These are phyloP conservation scores for Takifugu rubripes DNA, from an alignment of 2,797 vertebrate species.

Conservation along the genomic window DNA sequence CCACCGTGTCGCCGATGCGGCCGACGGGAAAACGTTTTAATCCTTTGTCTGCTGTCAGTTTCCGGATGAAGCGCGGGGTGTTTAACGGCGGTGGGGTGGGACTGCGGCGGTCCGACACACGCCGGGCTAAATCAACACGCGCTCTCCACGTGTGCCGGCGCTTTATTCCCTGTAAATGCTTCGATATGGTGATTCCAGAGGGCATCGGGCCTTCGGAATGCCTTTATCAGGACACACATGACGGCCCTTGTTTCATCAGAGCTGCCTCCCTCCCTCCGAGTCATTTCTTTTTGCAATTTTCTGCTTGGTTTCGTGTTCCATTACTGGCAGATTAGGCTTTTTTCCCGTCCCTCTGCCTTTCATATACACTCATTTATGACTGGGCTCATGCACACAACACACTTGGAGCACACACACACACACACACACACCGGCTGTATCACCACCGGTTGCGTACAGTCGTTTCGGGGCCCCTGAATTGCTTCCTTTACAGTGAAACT, in stretches of 20 bases:
- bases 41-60: no score
- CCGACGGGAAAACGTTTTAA: neutral
- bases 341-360: slow-evolving; percentile 44
- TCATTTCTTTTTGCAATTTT: slow-evolving; percentile 77
- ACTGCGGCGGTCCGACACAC: no score
- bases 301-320: slow-evolving; percentile 77
- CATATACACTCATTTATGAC: slow-evolving; percentile 56
- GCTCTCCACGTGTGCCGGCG: neutral
- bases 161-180: slow-evolving; percentile 22
- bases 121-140: no score
- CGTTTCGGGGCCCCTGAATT: slow-evolving; percentile 21
- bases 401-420: slow-evolving; percentile 36
- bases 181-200: slow-evolving; percentile 51
- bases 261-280: slow-evolving; percentile 59
- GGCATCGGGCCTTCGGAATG: slow-evolving; percentile 50
- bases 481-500: slow-evolving; percentile 43
- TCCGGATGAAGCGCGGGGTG: no score
- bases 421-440: slow-evolving; percentile 12
- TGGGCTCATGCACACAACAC: slow-evolving; percentile 47
- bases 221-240: slow-evolving; percentile 64
- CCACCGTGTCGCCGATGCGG: neutral
- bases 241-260: slow-evolving; percentile 66
- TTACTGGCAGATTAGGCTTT: slow-evolving; percentile 68
- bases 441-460: slow-evolving; percentile 51
- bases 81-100: no score